These are phyloP conservation scores for Apis laboriosa DNA, from an alignment of 1,140 invertebrate species.

Conservation along the genomic window DNA sequence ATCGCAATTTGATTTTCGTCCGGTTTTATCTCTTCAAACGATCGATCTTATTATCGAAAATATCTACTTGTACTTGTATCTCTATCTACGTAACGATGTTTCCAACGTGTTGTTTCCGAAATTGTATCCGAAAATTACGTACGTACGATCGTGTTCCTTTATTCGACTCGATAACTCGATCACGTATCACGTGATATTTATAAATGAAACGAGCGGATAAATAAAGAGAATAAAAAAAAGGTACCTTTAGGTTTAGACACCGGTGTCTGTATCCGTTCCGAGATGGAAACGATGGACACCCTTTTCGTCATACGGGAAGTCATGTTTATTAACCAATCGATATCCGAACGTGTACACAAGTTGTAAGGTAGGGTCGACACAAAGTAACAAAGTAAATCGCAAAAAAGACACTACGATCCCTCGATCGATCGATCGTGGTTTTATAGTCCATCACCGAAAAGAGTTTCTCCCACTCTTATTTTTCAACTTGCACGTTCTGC, in stretches of 20 bases:
- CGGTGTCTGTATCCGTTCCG: conserved; percentile 65
- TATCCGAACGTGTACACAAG: background rate
- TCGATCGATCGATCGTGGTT: conserved; percentile 51
- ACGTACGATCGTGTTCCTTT: too few species aligned
- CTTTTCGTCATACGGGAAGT: conserved; percentile 45
- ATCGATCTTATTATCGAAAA: background rate
- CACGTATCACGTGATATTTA: too few species aligned
- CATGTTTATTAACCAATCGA: conserved; percentile 17
- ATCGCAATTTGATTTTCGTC: background rate
- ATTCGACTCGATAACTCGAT: too few species aligned
- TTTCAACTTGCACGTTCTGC: conserved; percentile 23
- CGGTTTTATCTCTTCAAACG: background rate
- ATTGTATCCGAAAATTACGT: too few species aligned
- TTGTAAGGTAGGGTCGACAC: background rate
- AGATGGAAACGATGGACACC: conserved; percentile 62
- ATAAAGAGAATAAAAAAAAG: too few species aligned
- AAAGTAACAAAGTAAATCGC: conserved; percentile 30
- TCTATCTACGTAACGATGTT: conserved; percentile 23
- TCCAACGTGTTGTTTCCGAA: background rate
- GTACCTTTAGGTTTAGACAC: conserved; percentile 66
- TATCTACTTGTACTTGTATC: conserved; percentile 47
- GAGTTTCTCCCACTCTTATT: conserved; percentile 59
- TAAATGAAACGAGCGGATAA: background rate
- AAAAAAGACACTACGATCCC: conserved; percentile 58
- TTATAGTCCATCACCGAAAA: conserved; percentile 66